Conservation (phyloP, 2,113 vertebrate genomes). For the Oxyura jamaicensis region DNA sequence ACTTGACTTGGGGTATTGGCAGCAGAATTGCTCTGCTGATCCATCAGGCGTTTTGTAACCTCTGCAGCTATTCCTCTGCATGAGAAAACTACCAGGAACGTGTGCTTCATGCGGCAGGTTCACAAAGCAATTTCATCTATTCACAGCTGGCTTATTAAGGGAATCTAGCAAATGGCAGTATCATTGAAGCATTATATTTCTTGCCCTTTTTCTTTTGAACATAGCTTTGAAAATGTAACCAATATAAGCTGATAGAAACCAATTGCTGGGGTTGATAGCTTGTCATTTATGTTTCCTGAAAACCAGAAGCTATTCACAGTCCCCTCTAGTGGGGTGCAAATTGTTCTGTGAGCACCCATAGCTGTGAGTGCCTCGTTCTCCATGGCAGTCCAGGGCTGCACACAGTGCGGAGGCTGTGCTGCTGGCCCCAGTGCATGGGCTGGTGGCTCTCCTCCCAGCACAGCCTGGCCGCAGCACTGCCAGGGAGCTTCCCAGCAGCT, state of each 20-base stretch:
- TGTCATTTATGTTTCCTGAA: constrained; percentile 59
- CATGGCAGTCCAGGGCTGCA: not conserved
- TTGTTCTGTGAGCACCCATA: not conserved
- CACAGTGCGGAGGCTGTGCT: not conserved
- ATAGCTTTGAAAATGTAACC: constrained; percentile 50
- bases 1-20: not conserved
- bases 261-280: constrained; percentile 48
- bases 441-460: not conserved
- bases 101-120: constrained; percentile 8
- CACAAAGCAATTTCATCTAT: constrained; percentile 62
- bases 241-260: constrained; percentile 53
- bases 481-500: not conserved
- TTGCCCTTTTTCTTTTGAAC: constrained; percentile 56
- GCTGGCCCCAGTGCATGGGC: too few species aligned
- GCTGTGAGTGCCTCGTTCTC: not conserved
- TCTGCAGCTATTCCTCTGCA: not conserved
- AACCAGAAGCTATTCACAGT: constrained; percentile 1
- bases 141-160: constrained; percentile 57
- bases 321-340: not conserved
- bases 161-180: constrained; percentile 47
- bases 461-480: not conserved
- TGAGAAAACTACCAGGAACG: not conserved
- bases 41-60: not conserved
- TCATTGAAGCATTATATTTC: constrained; percentile 53
- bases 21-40: constrained; percentile 14